Base-by-base conservation (phyloP, 1,140 invertebrate species). In the Teleogryllus occipitalis region DNA sequence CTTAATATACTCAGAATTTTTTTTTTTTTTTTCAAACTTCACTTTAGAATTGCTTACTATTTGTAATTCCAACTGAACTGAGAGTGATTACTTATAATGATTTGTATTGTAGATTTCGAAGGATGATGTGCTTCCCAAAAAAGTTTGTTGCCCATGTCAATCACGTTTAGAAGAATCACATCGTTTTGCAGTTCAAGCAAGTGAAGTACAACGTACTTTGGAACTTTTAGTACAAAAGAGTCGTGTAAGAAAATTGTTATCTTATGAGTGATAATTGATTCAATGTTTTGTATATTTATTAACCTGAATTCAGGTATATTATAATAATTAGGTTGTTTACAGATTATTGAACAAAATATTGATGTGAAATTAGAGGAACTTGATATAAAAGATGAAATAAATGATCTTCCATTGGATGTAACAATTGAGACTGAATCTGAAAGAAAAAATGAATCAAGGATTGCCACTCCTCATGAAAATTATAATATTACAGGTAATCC, bases 341-440 rank as follows among this genome's bases (percentile, higher is more conserved):
- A 76, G 75, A 47, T 76, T 39, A 8, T 18, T 46, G 39, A 75
- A 75, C 47, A 21, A 47, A 72, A 79, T 21, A 73, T 46, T 73
- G 78, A 79, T n/a, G 73, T 22, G 8, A 65, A 65, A 74, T 5
- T 74, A 21, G 8, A 80, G 75, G 77, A 76, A 78, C 46, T 81
- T 75, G 77, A 80, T 8, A 80, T 81, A 18, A 81, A 81, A 78
- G 81, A 81, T 78, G 81, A 81, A 80, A 22, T 80, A 73, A 27
- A 80, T 22, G 79, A 78, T 12, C 54, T 81, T 73, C 76, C 81
- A 18, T 47, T 81, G 48, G 81, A 81, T 81, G 81, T 81, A 22
- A 74, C 81, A 12, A 39, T 80, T 15, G 79, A 73, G 47, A 46
- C 46, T 8, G 81, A 78, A 27, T 46, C 27, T 48, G 79, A 78